Evolutionary conservation across 92 coral and sea anemone genomes (phyloP).

Genomic region (Zoanthus sansibaricus): DNA sequence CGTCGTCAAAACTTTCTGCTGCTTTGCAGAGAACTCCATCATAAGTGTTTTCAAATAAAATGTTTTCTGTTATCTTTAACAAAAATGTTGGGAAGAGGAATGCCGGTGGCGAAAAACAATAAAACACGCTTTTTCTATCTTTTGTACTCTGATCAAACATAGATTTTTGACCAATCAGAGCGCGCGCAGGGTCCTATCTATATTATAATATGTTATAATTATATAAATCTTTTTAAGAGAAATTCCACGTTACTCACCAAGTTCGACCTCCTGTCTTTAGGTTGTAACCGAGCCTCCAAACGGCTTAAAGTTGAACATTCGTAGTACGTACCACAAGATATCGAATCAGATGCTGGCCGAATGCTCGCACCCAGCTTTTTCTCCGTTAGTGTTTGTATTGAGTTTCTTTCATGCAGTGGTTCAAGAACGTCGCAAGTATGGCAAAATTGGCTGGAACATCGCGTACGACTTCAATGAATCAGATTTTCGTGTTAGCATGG

Average conservation of each 20-base stretch:
- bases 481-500: constrained; percentile 98
- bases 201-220: no score
- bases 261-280: constrained; percentile 42
- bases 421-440: constrained; percentile 96
- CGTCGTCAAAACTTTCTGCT: no score
- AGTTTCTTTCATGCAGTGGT: constrained; percentile 99
- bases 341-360: constrained; percentile 95
- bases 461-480: constrained; percentile 99
- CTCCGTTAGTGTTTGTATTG: constrained; percentile 94
- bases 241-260: neutral
- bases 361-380: constrained; percentile 89
- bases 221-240: no score
- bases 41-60: no score
- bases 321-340: constrained; percentile 98
- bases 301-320: constrained; percentile 96
- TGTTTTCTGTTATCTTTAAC: no score
- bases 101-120: no score
- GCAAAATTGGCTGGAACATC: constrained; percentile 99
- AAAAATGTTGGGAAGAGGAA: no score
- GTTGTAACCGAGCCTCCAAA: constrained; percentile 99
- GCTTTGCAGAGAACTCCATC: no score
- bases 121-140: no score
- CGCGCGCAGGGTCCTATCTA: no score
- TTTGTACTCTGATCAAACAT: no score
- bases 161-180: no score